Evolutionary conservation across 2,113 vertebrate species (phyloP), one percentile per base, ranked within the genome.

Genomic region (Hippocampus comes): DNA sequence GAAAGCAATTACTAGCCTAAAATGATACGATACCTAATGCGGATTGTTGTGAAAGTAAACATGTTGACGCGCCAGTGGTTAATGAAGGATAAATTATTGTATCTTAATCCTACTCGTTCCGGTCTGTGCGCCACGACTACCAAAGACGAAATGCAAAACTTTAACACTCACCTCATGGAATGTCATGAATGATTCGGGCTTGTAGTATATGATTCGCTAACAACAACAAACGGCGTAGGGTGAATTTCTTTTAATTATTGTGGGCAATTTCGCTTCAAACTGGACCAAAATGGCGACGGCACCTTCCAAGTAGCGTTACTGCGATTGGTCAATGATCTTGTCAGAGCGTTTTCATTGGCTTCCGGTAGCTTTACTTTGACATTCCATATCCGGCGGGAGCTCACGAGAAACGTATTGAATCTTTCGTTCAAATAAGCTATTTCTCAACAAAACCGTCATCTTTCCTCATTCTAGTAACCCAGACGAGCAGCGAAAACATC

Each of bases 231-330:
- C 1, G n/a, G 14, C 23, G 7, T 27, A 17, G 15, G 17, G n/a
- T 1, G 64, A 10, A 4, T 34, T 34, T 34, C 4, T 34, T 34
- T 34, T 5, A 66, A 2, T 20, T 7, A 48, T 9, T 17, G 14
- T 17, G 63, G 0, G 7, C 7, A 23, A 48, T 14, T 48, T 48
- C 42, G 42, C n/a, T 8, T 25, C 23, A 23, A 65, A 2, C 46
- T 20, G 2, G 55, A 30, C 60, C 80, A 88, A 92, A 85, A 92
- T 91, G 91, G 88, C 88, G 80, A 11, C 57, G 11, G 20, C 46
- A 1, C 79, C 5, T 38, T 9, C 41, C 70, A 89, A 84, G 64
- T 76, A 90, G 1, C 63, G 2, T 1, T 3, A 2, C 23, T 73
- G 1, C 30, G 73, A 92, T 90, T 91, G 90, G 90, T 23, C 69